Evolutionary conservation across 2,113 vertebrate species (phyloP).

Genomic region (Heteronetta atricapilla): DNA sequence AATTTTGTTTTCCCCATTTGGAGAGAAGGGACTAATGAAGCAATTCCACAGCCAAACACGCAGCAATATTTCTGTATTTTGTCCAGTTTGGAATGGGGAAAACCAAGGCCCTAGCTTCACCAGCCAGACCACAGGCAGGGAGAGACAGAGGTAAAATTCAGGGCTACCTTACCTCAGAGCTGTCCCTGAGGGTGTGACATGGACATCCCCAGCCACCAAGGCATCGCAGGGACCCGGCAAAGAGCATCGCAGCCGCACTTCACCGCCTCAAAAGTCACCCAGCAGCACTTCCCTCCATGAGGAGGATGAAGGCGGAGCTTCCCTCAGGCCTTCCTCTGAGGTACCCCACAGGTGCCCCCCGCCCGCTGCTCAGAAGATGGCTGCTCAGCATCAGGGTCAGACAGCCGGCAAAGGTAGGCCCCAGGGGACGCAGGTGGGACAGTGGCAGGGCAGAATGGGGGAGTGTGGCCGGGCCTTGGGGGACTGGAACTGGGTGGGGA

Average conservation of each 20-base stretch:
- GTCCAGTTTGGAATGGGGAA: background rate
- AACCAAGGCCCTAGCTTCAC: background rate
- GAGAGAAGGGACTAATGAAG: background rate
- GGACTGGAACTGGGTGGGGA: accelerated
- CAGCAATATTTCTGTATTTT: background rate
- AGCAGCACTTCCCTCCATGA: background rate
- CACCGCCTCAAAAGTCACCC: accelerated
- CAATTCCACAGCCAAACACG: background rate
- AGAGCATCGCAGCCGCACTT: accelerated
- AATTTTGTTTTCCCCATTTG: background rate
- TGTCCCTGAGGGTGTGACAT: accelerated
- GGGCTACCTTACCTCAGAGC: background rate
- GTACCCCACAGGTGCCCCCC: accelerated
- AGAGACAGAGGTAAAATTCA: background rate
- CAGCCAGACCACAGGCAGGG: accelerated
- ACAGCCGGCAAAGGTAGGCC: background rate
- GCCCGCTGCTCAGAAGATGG: background rate
- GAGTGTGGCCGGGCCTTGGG: accelerated
- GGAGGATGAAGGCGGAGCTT: background rate
- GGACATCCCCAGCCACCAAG: background rate
- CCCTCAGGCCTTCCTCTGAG: background rate
- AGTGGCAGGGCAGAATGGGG: background rate
- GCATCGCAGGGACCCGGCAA: background rate
- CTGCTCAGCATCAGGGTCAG: accelerated
- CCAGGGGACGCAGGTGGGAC: accelerated